Evolutionary conservation across 2,797 vertebrate species (phyloP), one percentile per base, ranked within the genome.

Genomic region (Cheirogaleus major): DNA sequence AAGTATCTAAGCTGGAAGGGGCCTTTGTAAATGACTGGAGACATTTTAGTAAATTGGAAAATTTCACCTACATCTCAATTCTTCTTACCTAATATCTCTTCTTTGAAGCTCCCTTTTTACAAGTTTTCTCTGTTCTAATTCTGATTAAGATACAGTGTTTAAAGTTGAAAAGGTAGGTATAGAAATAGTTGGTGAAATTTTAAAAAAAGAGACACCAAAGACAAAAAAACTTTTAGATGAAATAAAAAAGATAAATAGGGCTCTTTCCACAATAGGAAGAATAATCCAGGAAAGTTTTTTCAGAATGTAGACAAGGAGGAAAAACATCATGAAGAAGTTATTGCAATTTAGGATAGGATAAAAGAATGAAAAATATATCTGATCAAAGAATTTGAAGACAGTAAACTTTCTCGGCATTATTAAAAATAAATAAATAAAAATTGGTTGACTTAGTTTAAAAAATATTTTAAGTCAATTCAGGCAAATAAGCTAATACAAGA

Each of bases 391-490:
- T 23, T 38, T 79, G 3, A 84, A 59, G 22, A 43, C 41, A 35
- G 18, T 55, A 45, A 92, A 83, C 20, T 48, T 80, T 61, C 70
- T 75, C 35, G 57, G 27, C 41, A 84, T 13, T 1, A 32, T 89
- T 84, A 69, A 88, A 91, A 80, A 59, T 30, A 5, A n/a, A 91
- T 23, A 55, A 88, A 73, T 38, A 59, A 91, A 81, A 95, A 72
- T 17, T 3, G 0, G 1, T 69, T 78, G 55, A 10, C 18, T 35
- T 27, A 5, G 32, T 85, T 96, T 52, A 65, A 5, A 23, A 43
- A 73, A 67, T 22, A 32, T 70, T 67, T 84, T 48, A 78, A 48
- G 35, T 50, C 20, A 35, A 4, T 67, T 91, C 48, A 63, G 35
- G 23, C 7, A 79, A 72, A 82, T n/a, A 75, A 84, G 18, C 30